Evolutionary conservation across 2,888 invertebrate species (phyloP), one percentile per base, ranked within the genome.

Genomic region (Drosophila greeni): DNA sequence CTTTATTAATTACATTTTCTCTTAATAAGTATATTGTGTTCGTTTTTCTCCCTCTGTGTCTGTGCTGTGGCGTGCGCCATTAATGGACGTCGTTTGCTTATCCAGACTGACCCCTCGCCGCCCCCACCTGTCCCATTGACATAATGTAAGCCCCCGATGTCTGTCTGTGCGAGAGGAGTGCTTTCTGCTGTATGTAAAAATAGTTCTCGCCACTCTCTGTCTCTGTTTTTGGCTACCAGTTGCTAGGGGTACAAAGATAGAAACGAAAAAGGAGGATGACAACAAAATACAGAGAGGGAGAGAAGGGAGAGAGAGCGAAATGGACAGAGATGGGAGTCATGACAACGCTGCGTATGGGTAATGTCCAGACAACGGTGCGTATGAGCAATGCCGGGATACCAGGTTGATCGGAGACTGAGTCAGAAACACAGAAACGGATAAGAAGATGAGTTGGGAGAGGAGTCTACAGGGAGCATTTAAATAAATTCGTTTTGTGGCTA

Each of bases 51-150:
- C 26, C 33, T 2, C 45, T 29, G 18, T 14, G 14, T 8, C 18
- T 3, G 45, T 51, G 55, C 71, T 60, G 57, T 78, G 80, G 82
- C 78, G 78, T 78, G 82, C 82, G 78, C 80, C 78, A 79, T 82
- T 78, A 78, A 78, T 78, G 78, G 79, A 78, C 77, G 73, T 73
- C 80, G 73, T 78, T 78, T 79, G 82, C 80, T 76, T 82, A 79
- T 74, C 80, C 74, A 78, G 78, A 82, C 78, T 69, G 59, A 65
- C 69, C 59, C 47, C 36, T 24, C n/a, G 5, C 20, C 1, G 40
- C 20, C 16, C 29, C 37, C 69, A 66, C 75, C 81, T 70, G 70
- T 69, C 73, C 75, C 72, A 72, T 79, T 79, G 78, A 80, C 78
- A 82, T 80, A 82, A 80, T 79, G 81, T 82, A 82, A 79, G 80